Conservation (phyloP, 2,113 vertebrate genomes). For the Centropus unirufus region DNA sequence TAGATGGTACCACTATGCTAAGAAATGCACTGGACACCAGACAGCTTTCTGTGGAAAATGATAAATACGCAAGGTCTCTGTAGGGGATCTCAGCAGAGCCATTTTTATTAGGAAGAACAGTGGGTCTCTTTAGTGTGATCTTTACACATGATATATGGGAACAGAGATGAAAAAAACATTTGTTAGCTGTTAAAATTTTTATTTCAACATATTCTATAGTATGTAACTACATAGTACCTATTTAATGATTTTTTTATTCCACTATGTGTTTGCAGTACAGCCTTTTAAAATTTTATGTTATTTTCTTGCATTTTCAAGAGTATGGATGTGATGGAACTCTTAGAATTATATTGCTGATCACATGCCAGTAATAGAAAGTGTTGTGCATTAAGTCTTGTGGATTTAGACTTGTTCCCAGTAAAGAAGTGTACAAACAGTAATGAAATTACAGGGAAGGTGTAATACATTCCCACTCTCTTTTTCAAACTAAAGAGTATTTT, state of each 20-base stretch:
- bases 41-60: conserved; percentile 34
- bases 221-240: neutral
- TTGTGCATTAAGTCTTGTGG: conserved; percentile 41
- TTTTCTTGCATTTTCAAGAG: neutral
- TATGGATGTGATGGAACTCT: neutral
- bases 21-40: conserved; percentile 5
- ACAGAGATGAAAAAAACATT: neutral
- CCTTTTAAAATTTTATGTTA: neutral
- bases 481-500: neutral
- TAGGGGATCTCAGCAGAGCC: neutral
- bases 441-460: conserved; percentile 1
- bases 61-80: neutral
- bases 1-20: conserved; percentile 2
- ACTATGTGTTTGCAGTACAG: neutral
- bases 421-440: conserved; percentile 31
- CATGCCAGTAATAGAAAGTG: conserved; percentile 36
- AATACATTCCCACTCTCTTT: neutral
- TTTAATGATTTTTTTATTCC: neutral
- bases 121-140: neutral
- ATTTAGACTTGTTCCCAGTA: conserved; percentile 37
- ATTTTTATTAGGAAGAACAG: conserved; percentile 24
- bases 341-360: neutral
- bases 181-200: neutral
- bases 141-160: neutral
- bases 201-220: neutral